Evolutionary conservation across 2,888 invertebrate species (phyloP).

Genomic region (Caenorhabditis imperialis): DNA sequence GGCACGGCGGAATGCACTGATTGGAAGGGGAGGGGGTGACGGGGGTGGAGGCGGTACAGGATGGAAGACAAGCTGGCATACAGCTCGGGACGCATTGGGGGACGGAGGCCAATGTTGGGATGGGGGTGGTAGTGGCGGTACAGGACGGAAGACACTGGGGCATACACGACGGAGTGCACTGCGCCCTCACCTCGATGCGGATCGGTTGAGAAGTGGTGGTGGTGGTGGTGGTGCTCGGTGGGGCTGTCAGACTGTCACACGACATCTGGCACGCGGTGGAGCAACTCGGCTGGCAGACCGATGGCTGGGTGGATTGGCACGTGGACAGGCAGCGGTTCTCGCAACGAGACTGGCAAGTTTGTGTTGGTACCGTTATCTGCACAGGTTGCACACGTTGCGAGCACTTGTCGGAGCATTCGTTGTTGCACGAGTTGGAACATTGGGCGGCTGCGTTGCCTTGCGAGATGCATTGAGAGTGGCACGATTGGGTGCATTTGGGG

Average conservation of each 20-base stretch:
- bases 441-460: constrained; percentile 58
- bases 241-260: constrained; percentile 37
- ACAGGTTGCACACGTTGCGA: constrained; percentile 30
- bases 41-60: constrained; percentile 41
- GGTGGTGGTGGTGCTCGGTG: constrained; percentile 9
- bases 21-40: constrained; percentile 22
- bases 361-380: constrained; percentile 12
- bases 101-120: background rate
- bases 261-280: constrained; percentile 56
- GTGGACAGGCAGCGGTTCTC: constrained; percentile 45
- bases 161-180: constrained; percentile 52
- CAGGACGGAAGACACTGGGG: constrained; percentile 51
- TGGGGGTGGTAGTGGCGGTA: constrained; percentile 40
- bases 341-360: constrained; percentile 53
- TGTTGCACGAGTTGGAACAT: constrained; percentile 56
- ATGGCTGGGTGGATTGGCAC: constrained; percentile 31
- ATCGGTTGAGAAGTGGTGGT: constrained; percentile 8
- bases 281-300: constrained; percentile 55
- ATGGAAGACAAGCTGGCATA: constrained; percentile 59
- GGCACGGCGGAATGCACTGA: constrained; percentile 57
- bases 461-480: constrained; percentile 63
- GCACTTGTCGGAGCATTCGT: constrained; percentile 54
- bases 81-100: constrained; percentile 58
- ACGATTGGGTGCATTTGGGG: constrained; percentile 58
- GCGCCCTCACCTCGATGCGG: constrained; percentile 40